phyloP scores from a whole-genome alignment of 2,797 vertebrate genomes.

The Sparidentex hasta region DNA sequence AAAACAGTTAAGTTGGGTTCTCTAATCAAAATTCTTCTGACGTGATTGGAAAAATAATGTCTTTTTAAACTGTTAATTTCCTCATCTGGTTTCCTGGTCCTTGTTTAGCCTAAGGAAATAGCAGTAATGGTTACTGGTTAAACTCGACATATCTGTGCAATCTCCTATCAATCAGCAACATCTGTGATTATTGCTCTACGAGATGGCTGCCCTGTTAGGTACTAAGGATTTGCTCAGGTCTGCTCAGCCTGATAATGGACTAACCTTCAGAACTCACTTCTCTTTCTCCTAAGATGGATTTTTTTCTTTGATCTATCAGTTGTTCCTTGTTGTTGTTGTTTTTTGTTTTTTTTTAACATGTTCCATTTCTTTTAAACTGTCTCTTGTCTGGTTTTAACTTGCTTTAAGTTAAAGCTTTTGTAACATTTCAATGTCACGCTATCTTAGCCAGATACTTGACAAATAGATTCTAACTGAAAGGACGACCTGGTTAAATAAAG shows the following conservation, averaged over 20 bases:
- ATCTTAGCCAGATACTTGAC: not conserved
- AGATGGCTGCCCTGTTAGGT: not conserved
- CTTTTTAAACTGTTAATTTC: not conserved
- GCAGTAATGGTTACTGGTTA: not conserved
- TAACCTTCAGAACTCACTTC: too few relatives aligned
- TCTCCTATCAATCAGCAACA: slow-evolving; percentile 3
- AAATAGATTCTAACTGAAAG: not conserved
- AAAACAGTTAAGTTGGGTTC: too few relatives aligned
- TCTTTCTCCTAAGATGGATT: too few relatives aligned
- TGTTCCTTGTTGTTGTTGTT: not conserved
- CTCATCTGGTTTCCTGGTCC: not conserved
- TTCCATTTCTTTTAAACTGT: not conserved
- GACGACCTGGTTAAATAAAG: not conserved
- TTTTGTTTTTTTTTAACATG: not conserved
- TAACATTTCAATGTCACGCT: not conserved
- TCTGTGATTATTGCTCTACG: not conserved
- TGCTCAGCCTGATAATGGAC: too few relatives aligned
- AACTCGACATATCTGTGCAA: not conserved
- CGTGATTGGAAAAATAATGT: too few relatives aligned
- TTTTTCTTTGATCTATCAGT: not conserved
- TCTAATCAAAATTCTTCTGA: too few relatives aligned
- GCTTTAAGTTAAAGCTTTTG: not conserved
- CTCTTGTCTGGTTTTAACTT: not conserved
- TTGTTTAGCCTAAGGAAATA: not conserved
- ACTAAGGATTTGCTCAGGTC: not conserved